A percentile compares a stretch with the other conserved stretches of the same genome.
Conservation (phyloP, 2,888 invertebrate species). For the Drosophila barbarae region DNA sequence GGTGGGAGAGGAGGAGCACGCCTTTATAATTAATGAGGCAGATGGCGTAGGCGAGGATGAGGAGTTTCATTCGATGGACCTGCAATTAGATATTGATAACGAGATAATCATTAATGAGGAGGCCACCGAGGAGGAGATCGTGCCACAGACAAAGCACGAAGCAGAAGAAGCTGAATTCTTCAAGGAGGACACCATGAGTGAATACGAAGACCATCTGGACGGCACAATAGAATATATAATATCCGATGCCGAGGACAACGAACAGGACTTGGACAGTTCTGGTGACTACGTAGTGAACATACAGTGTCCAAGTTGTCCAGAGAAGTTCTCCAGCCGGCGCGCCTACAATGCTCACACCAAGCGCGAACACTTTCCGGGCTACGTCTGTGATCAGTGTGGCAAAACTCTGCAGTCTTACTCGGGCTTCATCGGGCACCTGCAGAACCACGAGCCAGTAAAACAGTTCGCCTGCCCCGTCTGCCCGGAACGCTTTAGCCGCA, state of each 20-base stretch:
- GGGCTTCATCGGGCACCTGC: slow-evolving; percentile 64
- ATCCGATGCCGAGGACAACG: slow-evolving; percentile 52
- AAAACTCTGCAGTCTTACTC: slow-evolving; percentile 67
- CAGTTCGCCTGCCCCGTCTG: slow-evolving; percentile 70
- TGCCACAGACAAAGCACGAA: slow-evolving; percentile 33
- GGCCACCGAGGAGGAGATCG: slow-evolving; percentile 39
- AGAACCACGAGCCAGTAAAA: slow-evolving; percentile 65
- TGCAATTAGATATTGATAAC: slow-evolving; percentile 61
- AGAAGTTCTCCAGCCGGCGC: slow-evolving; percentile 57
- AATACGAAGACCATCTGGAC: slow-evolving; percentile 61
- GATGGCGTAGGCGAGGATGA: slow-evolving; percentile 45
- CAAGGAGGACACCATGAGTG: slow-evolving; percentile 54
- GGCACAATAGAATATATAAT: slow-evolving; percentile 63
- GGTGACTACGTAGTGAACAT: slow-evolving; percentile 58
- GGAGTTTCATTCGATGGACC: slow-evolving; percentile 50
- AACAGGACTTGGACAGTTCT: slow-evolving; percentile 56
- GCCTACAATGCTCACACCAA: slow-evolving; percentile 63
- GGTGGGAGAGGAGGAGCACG: slow-evolving; percentile 31
- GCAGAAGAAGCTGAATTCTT: slow-evolving; percentile 29
- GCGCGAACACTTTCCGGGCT: slow-evolving; percentile 67
- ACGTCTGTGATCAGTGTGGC: slow-evolving; percentile 70
- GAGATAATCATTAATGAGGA: slow-evolving; percentile 65
- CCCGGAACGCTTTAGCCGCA: slow-evolving; percentile 64
- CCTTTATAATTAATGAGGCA: slow-evolving; percentile 39
- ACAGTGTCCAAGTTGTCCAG: slow-evolving; percentile 62